Evolutionary conservation across 2,797 vertebrate genomes (phyloP), one percentile per base, ranked within the genome.

Genomic region (Iguana delicatissima): DNA sequence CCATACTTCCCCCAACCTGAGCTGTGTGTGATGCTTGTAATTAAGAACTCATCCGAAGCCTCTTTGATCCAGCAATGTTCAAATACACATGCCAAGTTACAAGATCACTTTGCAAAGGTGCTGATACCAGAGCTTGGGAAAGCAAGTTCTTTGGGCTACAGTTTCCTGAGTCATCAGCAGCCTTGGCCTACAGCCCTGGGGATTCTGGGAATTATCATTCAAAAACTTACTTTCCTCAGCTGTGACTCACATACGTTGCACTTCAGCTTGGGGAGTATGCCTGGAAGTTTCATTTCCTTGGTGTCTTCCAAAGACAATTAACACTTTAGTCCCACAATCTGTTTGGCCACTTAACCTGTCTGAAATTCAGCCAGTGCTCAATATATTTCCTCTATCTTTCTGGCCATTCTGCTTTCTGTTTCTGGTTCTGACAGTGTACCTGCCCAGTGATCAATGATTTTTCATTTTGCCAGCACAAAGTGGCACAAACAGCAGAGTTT

Each of bases 401-500:
- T 42, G 55, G 76, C 4, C 0, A 67, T 89, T 87, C 72, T n/a
- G 13, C 91, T 88, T 91, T 90, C 88, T 57, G 85, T 93, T 0
- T 0, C 84, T 86, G 82, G 83, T 55, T 91, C 93, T 64, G 50
- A 87, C 94, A 91, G 80, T 38, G 32, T 87, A 46, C 73, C 88
- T 82, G 52, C 57, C 89, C 0, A 0, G 84, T 94, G 93, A 93
- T 95, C 93, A 84, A 92, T 92, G 89, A 76, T 87, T 93, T 93
- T 87, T 93, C 85, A n/a, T 86, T 1, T 0, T 89, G 88, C 85
- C 91, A 89, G 89, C 73, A 32, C 9, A 87, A 91, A 94, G 59
- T 86, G 52, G 93, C 94, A 84, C 89, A 92, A 94, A 83, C 91
- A 90, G 93, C 89, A 73, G 92, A 95, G 94, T 94, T 95, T 95